Evolutionary conservation across 2,113 vertebrate species (phyloP), one percentile per base, ranked within the genome.

Genomic region (Brachionichthys hirsutus): DNA sequence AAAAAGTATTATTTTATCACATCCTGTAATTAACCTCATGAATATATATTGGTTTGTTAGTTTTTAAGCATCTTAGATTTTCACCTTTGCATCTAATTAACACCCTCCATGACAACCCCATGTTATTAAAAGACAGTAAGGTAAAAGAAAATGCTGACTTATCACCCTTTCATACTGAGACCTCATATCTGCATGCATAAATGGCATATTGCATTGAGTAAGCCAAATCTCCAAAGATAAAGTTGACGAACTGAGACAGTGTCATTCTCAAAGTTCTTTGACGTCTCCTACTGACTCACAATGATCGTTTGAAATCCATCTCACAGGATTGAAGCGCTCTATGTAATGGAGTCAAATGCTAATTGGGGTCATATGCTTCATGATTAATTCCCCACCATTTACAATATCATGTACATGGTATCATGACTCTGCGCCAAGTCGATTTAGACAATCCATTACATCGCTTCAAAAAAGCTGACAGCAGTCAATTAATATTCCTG

Each of bases 41-140:
- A 89, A 90, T 90, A 87, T 81, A 89, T 88, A 90, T 90, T 90
- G 89, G 70, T 85, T 85, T 88, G 72, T 77, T 82, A 52, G 61
- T 63, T 81, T 80, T 82, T 76, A 59, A 80, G 76, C 68, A 80
- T 81, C 77, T 73, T 63, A 74, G 71, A 84, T 86, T 89, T 82
- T 81, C 81, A 84, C 87, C 86, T 87, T 82, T 85, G 69, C 75
- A 83, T 86, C 80, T 82, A 83, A 89, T 90, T 81, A 89, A 88
- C 89, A 90, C 89, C 83, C 77, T 77, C 67, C 42, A 69, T 66
- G 58, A 67, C 60, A 73, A 61, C 61, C 70, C 66, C 57, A 43
- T 47, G 41, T 76, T 85, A 78, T 78, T 75, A 81, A 86, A 67
- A 67, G 67, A 73, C 70, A 53, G 41, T 59, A 35, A n/a, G 75